Conservation (phyloP, 2,888 invertebrate genomes). For the Arctia plantaginis region DNA sequence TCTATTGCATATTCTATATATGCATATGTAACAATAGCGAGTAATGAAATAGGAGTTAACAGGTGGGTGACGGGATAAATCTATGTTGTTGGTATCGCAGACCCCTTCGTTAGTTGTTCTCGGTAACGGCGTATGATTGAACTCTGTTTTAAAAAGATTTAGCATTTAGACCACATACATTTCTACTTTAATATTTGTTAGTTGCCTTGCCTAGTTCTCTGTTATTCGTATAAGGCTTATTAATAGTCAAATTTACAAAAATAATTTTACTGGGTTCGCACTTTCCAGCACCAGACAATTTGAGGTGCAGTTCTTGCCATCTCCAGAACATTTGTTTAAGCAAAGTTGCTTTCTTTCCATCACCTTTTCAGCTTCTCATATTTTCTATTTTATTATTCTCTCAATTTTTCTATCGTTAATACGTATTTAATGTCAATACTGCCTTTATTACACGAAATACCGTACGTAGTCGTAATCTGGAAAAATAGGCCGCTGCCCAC, state of each 20-base stretch:
- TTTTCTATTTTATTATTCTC: no score
- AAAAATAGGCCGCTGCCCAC: background rate
- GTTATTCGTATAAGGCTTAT: background rate
- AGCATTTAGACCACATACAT: no score
- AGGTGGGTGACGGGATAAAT: constrained; percentile 68
- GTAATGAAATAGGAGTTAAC: constrained; percentile 54
- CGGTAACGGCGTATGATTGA: constrained; percentile 37
- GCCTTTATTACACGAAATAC: no score
- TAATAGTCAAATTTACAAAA: no score
- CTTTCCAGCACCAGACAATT: no score
- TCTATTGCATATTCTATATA: background rate
- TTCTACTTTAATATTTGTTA: background rate
- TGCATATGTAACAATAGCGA: background rate
- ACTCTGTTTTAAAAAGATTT: constrained; percentile 18
- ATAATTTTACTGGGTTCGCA: background rate
- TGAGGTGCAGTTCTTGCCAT: no score
- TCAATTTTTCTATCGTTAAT: no score
- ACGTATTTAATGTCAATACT: no score
- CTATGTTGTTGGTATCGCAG: constrained; percentile 53
- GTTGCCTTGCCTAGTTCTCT: no score
- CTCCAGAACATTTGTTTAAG: no score
- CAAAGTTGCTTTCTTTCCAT: no score
- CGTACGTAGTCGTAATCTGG: background rate
- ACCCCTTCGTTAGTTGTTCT: constrained; percentile 34
- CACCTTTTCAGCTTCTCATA: no score